Evolutionary conservation across 1,140 invertebrate genomes (phyloP).

Genomic region (Pseudomyrmex sp.): DNA sequence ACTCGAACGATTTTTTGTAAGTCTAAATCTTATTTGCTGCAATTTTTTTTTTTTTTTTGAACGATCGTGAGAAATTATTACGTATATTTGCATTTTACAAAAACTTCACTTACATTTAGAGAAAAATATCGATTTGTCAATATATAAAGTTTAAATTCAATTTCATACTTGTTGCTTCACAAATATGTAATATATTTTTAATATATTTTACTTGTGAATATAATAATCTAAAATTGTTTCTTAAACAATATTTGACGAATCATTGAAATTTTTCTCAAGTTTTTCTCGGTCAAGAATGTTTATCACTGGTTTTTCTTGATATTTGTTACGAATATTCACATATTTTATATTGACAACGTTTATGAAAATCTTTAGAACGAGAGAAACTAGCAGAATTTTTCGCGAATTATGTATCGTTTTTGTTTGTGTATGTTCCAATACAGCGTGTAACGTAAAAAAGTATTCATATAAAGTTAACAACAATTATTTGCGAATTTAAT

Average conservation of each 20-base stretch:
- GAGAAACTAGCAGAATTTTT: not conserved
- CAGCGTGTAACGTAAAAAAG: not conserved
- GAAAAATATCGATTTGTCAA: conserved; percentile 5
- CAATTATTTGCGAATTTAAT: too few species aligned
- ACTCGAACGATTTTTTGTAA: not conserved
- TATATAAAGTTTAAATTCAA: not conserved
- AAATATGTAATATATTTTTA: not conserved
- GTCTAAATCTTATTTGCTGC: not conserved
- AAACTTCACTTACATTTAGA: not conserved
- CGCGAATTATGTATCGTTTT: not conserved
- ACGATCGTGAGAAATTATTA: conserved; percentile 25
- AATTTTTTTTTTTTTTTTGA: not conserved
- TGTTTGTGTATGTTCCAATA: not conserved
- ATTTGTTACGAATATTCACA: not conserved
- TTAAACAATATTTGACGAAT: not conserved
- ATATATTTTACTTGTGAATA: not conserved
- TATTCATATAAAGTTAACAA: too few species aligned
- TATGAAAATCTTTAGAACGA: not conserved
- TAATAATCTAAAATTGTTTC: not conserved
- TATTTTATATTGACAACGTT: not conserved
- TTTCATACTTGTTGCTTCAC: not conserved
- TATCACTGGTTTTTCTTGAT: not conserved
- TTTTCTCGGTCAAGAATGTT: not conserved
- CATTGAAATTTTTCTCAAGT: not conserved
- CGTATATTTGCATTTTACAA: not conserved